phyloP scores from a whole-genome alignment of 2,888 invertebrate genomes.

The Liopterus haemorrhoidalis region DNA sequence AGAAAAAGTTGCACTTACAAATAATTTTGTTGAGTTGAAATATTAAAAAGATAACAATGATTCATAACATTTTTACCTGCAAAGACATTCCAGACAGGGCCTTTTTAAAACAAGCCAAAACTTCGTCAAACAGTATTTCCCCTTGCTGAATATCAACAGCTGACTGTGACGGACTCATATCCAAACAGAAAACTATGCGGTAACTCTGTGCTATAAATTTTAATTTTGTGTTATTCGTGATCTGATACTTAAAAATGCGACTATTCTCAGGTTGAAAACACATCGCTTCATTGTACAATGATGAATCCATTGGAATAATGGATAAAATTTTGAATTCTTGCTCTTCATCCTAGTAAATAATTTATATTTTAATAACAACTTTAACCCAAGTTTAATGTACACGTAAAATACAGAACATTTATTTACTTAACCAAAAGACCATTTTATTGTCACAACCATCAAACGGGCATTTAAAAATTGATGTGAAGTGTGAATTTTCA shows the following conservation, averaged over 20 bases:
- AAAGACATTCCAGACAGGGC: constrained; percentile 53
- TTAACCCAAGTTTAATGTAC: constrained; percentile 1
- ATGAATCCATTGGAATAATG: constrained; percentile 54
- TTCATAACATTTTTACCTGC: constrained; percentile 51
- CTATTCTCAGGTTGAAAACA: too few relatives aligned
- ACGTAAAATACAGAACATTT: constrained; percentile 8
- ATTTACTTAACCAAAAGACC: constrained; percentile 4
- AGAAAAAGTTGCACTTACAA: constrained; percentile 12
- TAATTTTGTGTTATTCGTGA: constrained; percentile 54
- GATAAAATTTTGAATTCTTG: constrained; percentile 60
- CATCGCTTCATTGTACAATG: too few relatives aligned
- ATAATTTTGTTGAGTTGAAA: not conserved
- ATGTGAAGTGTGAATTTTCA: too few relatives aligned
- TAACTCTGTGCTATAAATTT: constrained; percentile 66
- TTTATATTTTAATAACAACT: constrained; percentile 3
- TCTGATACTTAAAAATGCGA: constrained; percentile 48
- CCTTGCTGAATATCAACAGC: constrained; percentile 60
- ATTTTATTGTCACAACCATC: too few relatives aligned
- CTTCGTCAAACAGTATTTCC: constrained; percentile 57
- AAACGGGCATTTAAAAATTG: too few relatives aligned
- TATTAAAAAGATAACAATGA: not conserved
- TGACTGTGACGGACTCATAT: constrained; percentile 70
- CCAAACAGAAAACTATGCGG: constrained; percentile 67
- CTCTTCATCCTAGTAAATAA: constrained; percentile 42
- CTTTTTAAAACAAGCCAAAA: constrained; percentile 51